Conservation (phyloP, 2,797 vertebrate genomes). For the Centropyge bicolor region DNA sequence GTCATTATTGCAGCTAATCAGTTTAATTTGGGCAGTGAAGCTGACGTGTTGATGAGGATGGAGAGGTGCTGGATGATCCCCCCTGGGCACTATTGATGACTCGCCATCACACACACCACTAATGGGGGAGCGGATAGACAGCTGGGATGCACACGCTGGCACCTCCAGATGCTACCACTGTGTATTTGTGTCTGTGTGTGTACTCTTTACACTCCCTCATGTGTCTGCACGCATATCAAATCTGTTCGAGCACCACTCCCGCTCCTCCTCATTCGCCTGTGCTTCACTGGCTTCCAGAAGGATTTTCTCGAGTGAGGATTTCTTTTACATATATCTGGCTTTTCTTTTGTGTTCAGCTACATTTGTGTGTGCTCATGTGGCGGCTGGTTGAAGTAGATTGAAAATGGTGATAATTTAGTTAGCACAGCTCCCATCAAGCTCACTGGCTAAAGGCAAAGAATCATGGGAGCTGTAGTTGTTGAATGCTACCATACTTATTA, state of each 20-base stretch:
- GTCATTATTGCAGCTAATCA: conserved; percentile 80
- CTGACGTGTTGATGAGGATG: conserved; percentile 83
- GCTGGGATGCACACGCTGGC: conserved; percentile 70
- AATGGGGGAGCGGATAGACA: conserved; percentile 74
- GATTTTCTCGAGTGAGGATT: conserved; percentile 9
- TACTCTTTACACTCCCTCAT: conserved; percentile 21
- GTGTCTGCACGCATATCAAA: conserved; percentile 38
- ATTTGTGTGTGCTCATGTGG: neutral
- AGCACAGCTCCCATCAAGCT: no score
- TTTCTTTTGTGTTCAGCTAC: neutral
- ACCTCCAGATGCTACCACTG: conserved; percentile 72
- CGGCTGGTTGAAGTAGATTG: neutral
- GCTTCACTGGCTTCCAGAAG: neutral
- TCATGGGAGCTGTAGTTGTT: neutral
- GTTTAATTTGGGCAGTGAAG: conserved; percentile 79
- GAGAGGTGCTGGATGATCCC: conserved; percentile 79
- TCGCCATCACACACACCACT: conserved; percentile 63
- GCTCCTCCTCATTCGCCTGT: conserved; percentile 14
- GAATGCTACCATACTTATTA: neutral
- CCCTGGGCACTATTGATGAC: conserved; percentile 70
- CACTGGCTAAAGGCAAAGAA: no score
- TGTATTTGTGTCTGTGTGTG: conserved; percentile 44
- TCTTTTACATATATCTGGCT: neutral
- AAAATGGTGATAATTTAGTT: neutral
- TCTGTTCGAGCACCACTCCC: conserved; percentile 34